Percentiles rank a stretch among this genome's conserved stretches.
phyloP scores from a whole-genome alignment of 2,113 vertebrate species.

The Morone chrysops region DNA sequence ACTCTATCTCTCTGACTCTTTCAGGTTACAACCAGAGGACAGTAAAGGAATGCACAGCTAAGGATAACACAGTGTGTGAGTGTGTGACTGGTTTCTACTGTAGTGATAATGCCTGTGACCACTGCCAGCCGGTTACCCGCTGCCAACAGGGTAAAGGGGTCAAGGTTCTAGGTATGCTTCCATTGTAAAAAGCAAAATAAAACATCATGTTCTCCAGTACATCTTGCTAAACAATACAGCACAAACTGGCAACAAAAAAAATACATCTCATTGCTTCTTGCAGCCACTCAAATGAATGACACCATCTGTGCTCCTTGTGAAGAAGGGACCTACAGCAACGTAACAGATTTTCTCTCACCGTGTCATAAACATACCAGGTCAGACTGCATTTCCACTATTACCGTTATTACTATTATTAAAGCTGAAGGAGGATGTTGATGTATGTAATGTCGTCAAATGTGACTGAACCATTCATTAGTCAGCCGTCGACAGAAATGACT shows the following conservation, averaged over 20 bases:
- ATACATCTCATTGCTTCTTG: not conserved
- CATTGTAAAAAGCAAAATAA: not conserved
- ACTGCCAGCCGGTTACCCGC: not conserved
- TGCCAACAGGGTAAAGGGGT: slow-evolving; percentile 73
- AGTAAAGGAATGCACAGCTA: slow-evolving; percentile 14
- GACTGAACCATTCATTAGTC: slow-evolving; percentile 17
- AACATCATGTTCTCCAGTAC: not conserved
- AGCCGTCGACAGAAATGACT: not conserved
- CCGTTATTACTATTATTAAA: slow-evolving; percentile 9
- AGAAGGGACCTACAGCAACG: slow-evolving; percentile 70
- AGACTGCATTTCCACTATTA: not conserved
- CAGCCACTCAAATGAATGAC: slow-evolving; percentile 60
- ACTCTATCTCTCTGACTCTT: slow-evolving; percentile 12
- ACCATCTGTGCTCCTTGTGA: slow-evolving; percentile 66
- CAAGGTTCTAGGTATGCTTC: slow-evolving; percentile 43
- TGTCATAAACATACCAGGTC: slow-evolving; percentile 75
- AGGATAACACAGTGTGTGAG: slow-evolving; percentile 65
- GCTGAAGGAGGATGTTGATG: not conserved
- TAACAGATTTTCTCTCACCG: slow-evolving; percentile 54
- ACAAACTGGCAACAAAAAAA: not conserved
- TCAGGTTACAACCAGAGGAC: slow-evolving; percentile 2
- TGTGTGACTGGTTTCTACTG: slow-evolving; percentile 76
- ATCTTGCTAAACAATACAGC: not conserved
- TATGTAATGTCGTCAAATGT: not conserved
- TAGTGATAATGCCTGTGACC: not conserved